phyloP scores from a whole-genome alignment of 1,140 invertebrate genomes.

The Leptinotarsa undecemlineata region DNA sequence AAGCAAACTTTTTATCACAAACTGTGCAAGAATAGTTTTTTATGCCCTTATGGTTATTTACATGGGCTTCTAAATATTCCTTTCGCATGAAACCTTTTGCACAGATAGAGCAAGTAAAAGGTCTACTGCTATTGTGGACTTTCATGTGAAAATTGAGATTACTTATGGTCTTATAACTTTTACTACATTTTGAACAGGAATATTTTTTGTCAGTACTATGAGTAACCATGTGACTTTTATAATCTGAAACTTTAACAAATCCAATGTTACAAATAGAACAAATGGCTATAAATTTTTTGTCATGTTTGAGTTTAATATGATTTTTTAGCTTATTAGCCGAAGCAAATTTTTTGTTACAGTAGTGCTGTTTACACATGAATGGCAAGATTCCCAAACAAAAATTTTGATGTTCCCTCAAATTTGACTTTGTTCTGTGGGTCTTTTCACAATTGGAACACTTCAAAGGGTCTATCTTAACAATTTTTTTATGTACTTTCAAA shows the following conservation, averaged over 20 bases:
- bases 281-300: conserved; percentile 51
- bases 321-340: conserved; percentile 49
- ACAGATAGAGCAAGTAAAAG: conserved; percentile 46
- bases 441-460: conserved; percentile 37
- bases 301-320: conserved; percentile 50
- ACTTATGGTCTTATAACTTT: conserved; percentile 51
- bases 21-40: conserved; percentile 48
- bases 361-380: conserved; percentile 42
- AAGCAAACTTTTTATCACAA: conserved; percentile 49
- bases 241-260: conserved; percentile 50
- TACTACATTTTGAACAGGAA: conserved; percentile 48
- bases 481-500: conserved; percentile 29
- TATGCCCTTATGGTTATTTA: conserved; percentile 48
- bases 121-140: conserved; percentile 45
- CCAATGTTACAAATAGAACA: conserved; percentile 53
- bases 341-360: conserved; percentile 51
- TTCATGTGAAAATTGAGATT: conserved; percentile 54
- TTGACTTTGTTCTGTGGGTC: conserved; percentile 35
- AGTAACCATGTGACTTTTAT: conserved; percentile 48
- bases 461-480: conserved; percentile 26
- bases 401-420: conserved; percentile 49
- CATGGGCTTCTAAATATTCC: conserved; percentile 51
- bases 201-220: conserved; percentile 51
- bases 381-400: conserved; percentile 48
- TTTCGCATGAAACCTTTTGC: conserved; percentile 52